Evolutionary conservation across 2,888 invertebrate genomes (phyloP).

Genomic region (Dynastes tityus): DNA sequence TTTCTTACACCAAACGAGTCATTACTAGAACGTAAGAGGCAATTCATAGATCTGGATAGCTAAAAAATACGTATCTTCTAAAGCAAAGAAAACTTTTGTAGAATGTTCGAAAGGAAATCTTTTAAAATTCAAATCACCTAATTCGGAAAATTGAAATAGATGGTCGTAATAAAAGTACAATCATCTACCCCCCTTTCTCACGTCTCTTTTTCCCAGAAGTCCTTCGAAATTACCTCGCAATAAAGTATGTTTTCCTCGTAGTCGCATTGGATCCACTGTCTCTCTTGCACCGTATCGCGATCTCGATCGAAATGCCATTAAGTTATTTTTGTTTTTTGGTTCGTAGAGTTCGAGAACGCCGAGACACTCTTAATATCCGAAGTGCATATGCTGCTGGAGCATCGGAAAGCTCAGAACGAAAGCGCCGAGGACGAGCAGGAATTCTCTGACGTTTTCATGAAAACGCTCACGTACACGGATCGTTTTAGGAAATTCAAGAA

Average conservation of each 20-base stretch:
- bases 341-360: conserved; percentile 95
- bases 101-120: neutral
- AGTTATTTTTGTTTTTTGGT: conserved; percentile 16
- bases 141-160: conserved; percentile 21
- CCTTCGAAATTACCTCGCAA: neutral
- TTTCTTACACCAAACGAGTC: too few species aligned
- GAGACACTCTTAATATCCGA: conserved; percentile 97
- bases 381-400: conserved; percentile 96
- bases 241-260: conserved; percentile 21
- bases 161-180: conserved; percentile 13
- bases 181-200: neutral
- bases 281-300: neutral
- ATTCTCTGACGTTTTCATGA: conserved; percentile 98
- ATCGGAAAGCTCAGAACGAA: conserved; percentile 97
- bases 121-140: conserved; percentile 18
- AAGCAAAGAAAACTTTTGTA: neutral
- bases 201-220: neutral
- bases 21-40: too few species aligned
- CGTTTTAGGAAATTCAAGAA: conserved; percentile 98
- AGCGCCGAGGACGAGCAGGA: conserved; percentile 99
- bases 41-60: too few species aligned
- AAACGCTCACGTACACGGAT: conserved; percentile 96
- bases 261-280: neutral
- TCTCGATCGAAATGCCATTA: conserved; percentile 13
- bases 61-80: too few species aligned